phyloP scores from a whole-genome alignment of 2,888 invertebrate genomes.

The Cyaniris semiargus region DNA sequence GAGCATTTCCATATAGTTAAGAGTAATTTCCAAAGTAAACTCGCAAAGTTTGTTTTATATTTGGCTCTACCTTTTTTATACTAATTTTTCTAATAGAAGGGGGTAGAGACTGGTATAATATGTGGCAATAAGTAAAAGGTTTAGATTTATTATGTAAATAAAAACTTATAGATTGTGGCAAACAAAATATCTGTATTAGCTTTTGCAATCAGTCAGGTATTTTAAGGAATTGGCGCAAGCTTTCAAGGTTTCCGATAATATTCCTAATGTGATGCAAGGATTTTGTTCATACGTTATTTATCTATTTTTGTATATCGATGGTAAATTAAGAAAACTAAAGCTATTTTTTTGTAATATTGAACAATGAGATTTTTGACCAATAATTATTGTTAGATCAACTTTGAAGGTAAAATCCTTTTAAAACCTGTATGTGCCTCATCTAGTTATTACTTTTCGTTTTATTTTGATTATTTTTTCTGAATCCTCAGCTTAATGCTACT shows the following conservation, averaged over 20 bases:
- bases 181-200: neutral
- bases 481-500: neutral
- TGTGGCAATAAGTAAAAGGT: too few relatives aligned
- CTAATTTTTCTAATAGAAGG: too few relatives aligned
- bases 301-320: neutral
- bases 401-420: too few relatives aligned
- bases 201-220: neutral
- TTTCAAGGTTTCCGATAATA: neutral
- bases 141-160: too few relatives aligned
- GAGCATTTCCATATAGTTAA: slow-evolving; percentile 48
- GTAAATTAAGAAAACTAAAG: neutral
- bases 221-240: neutral
- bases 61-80: too few relatives aligned
- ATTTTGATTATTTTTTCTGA: neutral
- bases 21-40: too few relatives aligned
- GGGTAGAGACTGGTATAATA: too few relatives aligned
- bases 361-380: neutral
- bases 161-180: neutral
- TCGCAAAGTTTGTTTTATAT: too few relatives aligned
- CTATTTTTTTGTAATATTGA: too few relatives aligned
- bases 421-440: neutral
- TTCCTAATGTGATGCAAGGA: neutral
- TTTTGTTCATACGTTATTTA: neutral
- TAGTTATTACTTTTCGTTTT: too few relatives aligned
- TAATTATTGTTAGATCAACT: too few relatives aligned